A percentile compares a stretch with the other conserved stretches of the same genome.
Conservation (phyloP, 2,888 invertebrate genomes). For the Drosophila stalkeri region DNA sequence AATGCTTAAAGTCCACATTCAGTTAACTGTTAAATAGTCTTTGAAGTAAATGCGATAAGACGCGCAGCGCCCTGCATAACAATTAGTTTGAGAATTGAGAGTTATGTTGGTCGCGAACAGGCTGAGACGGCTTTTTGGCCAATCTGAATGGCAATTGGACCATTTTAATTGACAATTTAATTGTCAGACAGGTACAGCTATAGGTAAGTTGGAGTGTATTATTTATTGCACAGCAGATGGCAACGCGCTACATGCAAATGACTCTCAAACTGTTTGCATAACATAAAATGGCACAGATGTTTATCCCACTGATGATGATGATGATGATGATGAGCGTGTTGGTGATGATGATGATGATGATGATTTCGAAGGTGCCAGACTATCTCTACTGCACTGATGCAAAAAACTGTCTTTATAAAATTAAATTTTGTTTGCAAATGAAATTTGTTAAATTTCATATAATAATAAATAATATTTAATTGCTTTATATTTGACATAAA, state of each 20-base stretch:
- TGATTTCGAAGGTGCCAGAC: background rate
- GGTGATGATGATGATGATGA: background rate
- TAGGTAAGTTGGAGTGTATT: conserved; percentile 7
- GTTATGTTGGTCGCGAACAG: background rate
- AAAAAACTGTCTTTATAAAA: background rate
- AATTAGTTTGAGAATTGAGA: conserved; percentile 8
- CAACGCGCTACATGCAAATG: conserved; percentile 49
- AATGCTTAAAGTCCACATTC: background rate
- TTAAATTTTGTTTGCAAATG: background rate
- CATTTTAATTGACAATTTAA: conserved; percentile 53
- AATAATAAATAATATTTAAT: too few relatives aligned
- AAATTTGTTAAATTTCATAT: too few relatives aligned
- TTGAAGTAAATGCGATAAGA: conserved; percentile 19
- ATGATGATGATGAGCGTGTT: too few relatives aligned
- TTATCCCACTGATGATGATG: background rate
- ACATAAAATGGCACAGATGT: conserved; percentile 10
- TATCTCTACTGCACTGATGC: background rate
- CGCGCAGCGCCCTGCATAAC: conserved; percentile 17
- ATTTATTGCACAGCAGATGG: conserved; percentile 31
- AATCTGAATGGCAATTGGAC: conserved; percentile 19
- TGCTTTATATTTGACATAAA: background rate
- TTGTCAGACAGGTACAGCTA: conserved; percentile 33
- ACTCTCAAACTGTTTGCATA: conserved; percentile 43
- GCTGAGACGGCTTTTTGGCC: background rate
- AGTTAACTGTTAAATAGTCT: conserved; percentile 19